Conservation (phyloP, 53 echinoderm and acorn worm genomes). For the Temnopleurus reevesii region DNA sequence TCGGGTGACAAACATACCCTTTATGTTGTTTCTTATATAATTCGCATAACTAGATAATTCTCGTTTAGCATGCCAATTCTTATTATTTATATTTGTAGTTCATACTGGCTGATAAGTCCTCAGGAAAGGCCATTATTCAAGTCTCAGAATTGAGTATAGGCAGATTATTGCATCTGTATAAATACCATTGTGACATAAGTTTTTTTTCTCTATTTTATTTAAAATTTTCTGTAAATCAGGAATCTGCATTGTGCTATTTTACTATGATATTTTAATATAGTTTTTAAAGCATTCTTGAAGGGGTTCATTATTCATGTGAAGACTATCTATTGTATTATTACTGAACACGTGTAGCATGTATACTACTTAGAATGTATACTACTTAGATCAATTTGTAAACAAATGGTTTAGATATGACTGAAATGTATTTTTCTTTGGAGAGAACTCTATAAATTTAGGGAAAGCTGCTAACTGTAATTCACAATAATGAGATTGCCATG, state of each 20-base stretch:
- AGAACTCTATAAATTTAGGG: too few relatives aligned
- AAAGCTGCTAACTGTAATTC: too few relatives aligned
- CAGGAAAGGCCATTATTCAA: too few relatives aligned
- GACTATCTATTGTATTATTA: not conserved
- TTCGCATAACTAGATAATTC: too few relatives aligned
- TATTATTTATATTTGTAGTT: constrained; percentile 21
- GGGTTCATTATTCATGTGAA: too few relatives aligned
- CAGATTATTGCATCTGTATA: too few relatives aligned
- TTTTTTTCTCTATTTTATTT: not conserved
- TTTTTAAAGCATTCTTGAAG: not conserved
- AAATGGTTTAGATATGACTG: not conserved
- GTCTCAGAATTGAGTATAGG: not conserved
- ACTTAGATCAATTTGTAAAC: not conserved
- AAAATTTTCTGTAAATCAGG: not conserved
- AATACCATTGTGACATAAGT: not conserved
- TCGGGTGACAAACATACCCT: too few relatives aligned
- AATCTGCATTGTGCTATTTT: constrained; percentile 4
- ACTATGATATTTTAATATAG: not conserved
- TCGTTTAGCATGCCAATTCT: not conserved
- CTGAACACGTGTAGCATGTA: not conserved
- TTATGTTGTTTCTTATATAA: too few relatives aligned
- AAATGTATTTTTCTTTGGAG: not conserved
- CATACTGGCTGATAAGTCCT: not conserved
- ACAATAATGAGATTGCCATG: too few relatives aligned
- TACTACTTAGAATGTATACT: not conserved